Conservation (phyloP, 2,888 invertebrate genomes). For the Drosophila subquinaria region DNA sequence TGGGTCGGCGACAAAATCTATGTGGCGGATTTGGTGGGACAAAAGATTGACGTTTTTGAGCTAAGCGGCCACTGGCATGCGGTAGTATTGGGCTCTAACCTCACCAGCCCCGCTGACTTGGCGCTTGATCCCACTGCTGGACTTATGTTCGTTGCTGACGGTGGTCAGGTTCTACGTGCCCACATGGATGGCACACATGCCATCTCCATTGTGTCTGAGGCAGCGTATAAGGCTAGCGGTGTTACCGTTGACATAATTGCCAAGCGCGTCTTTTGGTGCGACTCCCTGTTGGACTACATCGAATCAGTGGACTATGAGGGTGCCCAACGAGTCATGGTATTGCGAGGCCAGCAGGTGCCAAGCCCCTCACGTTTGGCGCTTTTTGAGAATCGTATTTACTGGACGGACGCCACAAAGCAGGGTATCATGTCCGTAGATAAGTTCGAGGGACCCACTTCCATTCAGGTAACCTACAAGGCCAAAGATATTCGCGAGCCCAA, state of each 20-base stretch:
- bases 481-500: conserved; percentile 93
- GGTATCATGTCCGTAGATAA: conserved; percentile 95
- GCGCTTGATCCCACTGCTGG: conserved; percentile 97
- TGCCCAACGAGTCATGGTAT: conserved; percentile 91
- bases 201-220: conserved; percentile 94
- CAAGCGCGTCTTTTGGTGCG: conserved; percentile 97
- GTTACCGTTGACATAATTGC: conserved; percentile 96
- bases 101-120: conserved; percentile 96
- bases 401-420: conserved; percentile 96
- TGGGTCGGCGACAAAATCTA: conserved; percentile 99
- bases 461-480: conserved; percentile 92
- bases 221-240: conserved; percentile 97
- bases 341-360: conserved; percentile 94
- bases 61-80: conserved; percentile 94
- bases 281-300: conserved; percentile 97
- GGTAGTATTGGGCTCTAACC: conserved; percentile 95
- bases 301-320: conserved; percentile 98
- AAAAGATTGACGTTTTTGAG: conserved; percentile 97
- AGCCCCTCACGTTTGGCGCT: conserved; percentile 93
- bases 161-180: conserved; percentile 93
- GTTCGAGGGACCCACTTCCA: conserved; percentile 92
- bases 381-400: conserved; percentile 94
- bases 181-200: conserved; percentile 97
- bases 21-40: conserved; percentile 96
- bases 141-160: conserved; percentile 94